phyloP scores from a whole-genome alignment of 2,888 invertebrate species.

The Drosophila atripex region DNA sequence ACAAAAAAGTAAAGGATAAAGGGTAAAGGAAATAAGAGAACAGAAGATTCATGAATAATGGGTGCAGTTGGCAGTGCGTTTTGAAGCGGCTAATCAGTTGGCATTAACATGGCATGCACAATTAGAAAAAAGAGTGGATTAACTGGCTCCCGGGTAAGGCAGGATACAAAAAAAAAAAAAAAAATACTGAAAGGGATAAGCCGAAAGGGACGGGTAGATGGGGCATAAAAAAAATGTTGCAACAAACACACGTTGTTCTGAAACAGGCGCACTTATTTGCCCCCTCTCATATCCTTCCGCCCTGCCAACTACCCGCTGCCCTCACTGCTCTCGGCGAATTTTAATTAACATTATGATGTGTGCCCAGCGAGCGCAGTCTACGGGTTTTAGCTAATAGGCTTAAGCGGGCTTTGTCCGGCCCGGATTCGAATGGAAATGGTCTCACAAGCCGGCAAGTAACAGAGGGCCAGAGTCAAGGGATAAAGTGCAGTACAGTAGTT shows the following conservation, averaged over 20 bases:
- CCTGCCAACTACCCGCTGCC: conserved; percentile 2
- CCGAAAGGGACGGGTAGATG: background rate
- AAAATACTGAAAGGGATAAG: conserved; percentile 14
- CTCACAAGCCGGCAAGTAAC: background rate
- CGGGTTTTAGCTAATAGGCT: conserved; percentile 43
- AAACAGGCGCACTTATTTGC: background rate
- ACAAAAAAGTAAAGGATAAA: background rate
- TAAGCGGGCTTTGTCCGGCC: conserved; percentile 41
- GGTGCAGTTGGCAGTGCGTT: conserved; percentile 64
- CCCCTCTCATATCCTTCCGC: background rate
- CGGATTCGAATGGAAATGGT: conserved; percentile 10
- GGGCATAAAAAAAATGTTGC: conserved; percentile 17
- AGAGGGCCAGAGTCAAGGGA: background rate
- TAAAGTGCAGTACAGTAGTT: background rate
- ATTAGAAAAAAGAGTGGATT: conserved; percentile 34
- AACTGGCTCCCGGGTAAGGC: conserved; percentile 1
- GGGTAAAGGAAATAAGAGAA: conserved; percentile 25
- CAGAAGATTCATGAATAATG: conserved; percentile 43
- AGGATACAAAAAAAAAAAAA: background rate
- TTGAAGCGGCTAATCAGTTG: conserved; percentile 53
- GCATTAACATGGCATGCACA: conserved; percentile 50
- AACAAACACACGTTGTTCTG: conserved; percentile 25
- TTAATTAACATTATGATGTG: conserved; percentile 49
- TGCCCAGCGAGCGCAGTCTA: conserved; percentile 36
- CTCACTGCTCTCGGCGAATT: conserved; percentile 15